Percentiles rank a stretch among this genome's conserved stretches.
phyloP scores from a whole-genome alignment of 1,140 invertebrate species.

The Lepidurus arcticus region DNA sequence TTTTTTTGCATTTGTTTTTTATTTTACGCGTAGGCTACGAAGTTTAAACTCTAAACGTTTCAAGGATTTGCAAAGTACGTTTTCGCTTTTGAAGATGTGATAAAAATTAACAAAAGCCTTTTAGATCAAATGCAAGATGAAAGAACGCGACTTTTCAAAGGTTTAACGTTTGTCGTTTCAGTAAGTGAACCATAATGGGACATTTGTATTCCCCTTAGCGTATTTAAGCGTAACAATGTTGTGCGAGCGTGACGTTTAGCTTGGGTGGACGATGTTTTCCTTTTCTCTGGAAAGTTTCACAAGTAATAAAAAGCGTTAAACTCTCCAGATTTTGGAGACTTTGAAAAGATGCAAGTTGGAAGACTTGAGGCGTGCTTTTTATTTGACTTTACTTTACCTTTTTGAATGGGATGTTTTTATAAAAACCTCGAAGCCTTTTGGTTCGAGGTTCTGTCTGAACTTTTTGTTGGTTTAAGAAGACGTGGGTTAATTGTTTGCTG shows the following conservation, averaged over 20 bases:
- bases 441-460: neutral
- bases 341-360: constrained; percentile 3
- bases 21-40: too few relatives aligned
- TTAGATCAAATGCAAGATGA: neutral
- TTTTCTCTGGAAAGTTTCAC: neutral
- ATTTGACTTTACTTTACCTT: neutral
- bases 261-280: neutral
- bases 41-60: too few relatives aligned
- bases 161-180: neutral
- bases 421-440: neutral
- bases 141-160: neutral
- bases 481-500: constrained; percentile 13
- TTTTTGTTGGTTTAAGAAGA: neutral
- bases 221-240: constrained; percentile 20
- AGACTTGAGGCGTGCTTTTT: neutral
- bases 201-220: neutral
- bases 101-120: too few relatives aligned
- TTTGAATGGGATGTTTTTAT: neutral
- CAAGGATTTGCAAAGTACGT: too few relatives aligned
- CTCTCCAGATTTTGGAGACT: neutral
- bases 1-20: too few relatives aligned
- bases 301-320: neutral
- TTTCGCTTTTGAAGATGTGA: too few relatives aligned
- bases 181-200: constrained; percentile 19
- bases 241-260: neutral